phyloP scores from a whole-genome alignment of 2,113 vertebrate species.

The Beaufortia kweichowensis region DNA sequence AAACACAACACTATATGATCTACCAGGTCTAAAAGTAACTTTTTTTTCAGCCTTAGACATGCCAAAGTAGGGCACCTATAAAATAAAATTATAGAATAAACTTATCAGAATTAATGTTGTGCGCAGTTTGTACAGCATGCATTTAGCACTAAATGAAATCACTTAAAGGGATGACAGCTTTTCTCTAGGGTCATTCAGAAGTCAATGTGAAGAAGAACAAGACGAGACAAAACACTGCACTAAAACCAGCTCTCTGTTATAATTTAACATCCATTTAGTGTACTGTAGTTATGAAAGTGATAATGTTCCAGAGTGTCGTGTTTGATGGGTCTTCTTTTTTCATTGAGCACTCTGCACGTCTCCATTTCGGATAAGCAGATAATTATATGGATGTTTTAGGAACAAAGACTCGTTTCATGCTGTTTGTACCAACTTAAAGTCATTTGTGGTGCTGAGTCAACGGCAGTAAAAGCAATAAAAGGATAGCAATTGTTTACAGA shows the following conservation, averaged over 20 bases:
- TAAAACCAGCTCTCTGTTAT: constrained; percentile 20
- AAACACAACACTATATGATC: no score
- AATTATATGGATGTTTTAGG: constrained; percentile 15
- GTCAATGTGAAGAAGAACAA: not conserved
- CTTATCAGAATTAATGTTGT: no score
- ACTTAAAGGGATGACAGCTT: not conserved
- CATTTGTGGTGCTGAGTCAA: not conserved
- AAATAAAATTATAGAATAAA: not conserved
- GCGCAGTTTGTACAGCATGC: constrained; percentile 5
- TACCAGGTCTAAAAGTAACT: no score
- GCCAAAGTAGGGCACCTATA: not conserved
- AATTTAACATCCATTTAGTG: constrained; percentile 47
- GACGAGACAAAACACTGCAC: not conserved
- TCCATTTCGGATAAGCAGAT: constrained; percentile 32
- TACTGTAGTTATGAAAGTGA: constrained; percentile 58
- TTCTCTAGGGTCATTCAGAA: not conserved
- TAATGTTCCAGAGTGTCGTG: constrained; percentile 32
- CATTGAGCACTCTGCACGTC: not conserved
- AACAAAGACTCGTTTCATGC: constrained; percentile 18
- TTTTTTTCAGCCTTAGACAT: no score
- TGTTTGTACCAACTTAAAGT: not conserved
- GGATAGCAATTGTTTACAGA: not conserved
- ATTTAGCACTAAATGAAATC: not conserved
- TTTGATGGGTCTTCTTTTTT: no score
- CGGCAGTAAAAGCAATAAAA: constrained; percentile 24